Evolutionary conservation across 2,797 vertebrate species (phyloP).

Genomic region (Gymnoscopelus microlampas): DNA sequence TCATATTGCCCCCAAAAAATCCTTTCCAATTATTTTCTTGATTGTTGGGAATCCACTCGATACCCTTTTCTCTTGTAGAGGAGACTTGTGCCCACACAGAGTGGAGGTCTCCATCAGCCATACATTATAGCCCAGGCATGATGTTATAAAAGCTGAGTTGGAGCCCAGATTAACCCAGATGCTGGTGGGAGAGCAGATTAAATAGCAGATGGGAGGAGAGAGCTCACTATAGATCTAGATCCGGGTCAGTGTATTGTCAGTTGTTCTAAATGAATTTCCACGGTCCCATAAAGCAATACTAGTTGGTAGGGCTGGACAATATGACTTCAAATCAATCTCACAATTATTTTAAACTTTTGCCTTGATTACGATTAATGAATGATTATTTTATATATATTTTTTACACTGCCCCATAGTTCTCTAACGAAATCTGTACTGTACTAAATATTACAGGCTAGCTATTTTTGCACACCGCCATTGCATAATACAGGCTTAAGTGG

Average conservation of each 20-base stretch:
- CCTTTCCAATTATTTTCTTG: slow-evolving; percentile 11
- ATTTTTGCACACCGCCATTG: no score
- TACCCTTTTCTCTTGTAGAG: neutral
- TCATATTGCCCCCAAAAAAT: no score
- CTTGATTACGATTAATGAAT: no score
- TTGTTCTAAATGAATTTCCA: neutral
- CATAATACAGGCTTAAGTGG: no score
- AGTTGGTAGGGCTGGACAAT: neutral
- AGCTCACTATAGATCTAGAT: slow-evolving; percentile 28
- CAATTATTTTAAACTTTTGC: no score
- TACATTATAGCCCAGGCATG: slow-evolving; percentile 4
- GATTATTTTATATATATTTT: no score
- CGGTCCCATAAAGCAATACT: neutral
- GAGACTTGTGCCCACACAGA: neutral
- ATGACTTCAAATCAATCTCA: no score
- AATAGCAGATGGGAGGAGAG: slow-evolving; percentile 64
- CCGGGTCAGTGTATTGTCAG: neutral
- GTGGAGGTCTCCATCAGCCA: neutral
- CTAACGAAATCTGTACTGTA: no score
- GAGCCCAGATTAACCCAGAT: slow-evolving; percentile 73
- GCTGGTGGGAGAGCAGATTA: slow-evolving; percentile 62
- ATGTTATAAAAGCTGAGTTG: slow-evolving; percentile 40
- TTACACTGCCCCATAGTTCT: no score
- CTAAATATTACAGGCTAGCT: no score
- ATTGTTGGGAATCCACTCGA: neutral